Conservation (phyloP, 2,888 invertebrate genomes). For the Listrodromus nycthemerus region DNA sequence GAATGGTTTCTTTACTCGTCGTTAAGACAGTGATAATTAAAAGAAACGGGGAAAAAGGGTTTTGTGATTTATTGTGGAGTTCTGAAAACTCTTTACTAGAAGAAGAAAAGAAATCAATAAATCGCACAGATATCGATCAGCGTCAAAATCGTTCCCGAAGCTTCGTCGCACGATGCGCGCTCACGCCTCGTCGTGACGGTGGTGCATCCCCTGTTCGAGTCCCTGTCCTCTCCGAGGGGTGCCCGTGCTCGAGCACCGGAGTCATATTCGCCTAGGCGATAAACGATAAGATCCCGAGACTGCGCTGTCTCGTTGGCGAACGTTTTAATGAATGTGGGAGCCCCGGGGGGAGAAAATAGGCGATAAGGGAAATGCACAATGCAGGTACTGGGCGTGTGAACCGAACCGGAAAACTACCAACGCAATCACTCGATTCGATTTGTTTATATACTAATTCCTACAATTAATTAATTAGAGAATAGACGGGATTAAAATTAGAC, state of each 20-base stretch:
- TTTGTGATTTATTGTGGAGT: neutral
- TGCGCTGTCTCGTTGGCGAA: conserved; percentile 54
- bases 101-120: conserved; percentile 28
- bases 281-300: conserved; percentile 70
- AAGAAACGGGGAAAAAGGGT: too few relatives aligned
- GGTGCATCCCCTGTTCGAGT: conserved; percentile 19
- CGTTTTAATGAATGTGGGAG: conserved; percentile 73
- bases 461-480: neutral
- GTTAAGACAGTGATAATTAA: neutral
- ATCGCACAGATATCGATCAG: conserved; percentile 40
- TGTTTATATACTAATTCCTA: neutral
- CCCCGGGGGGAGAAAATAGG: conserved; percentile 54
- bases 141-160: conserved; percentile 21
- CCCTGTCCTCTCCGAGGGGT: conserved; percentile 18
- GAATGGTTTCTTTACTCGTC: neutral
- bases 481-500: neutral
- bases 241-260: conserved; percentile 43
- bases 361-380: conserved; percentile 51
- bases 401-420: conserved; percentile 44
- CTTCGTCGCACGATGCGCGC: conserved; percentile 27
- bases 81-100: neutral
- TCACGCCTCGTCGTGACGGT: conserved; percentile 20
- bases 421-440: conserved; percentile 46
- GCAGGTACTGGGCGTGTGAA: conserved; percentile 60
- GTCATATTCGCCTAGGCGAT: conserved; percentile 64